Base-by-base conservation (phyloP, 2,113 vertebrate genomes). In the mouse (Mus musculus) region DNA sequence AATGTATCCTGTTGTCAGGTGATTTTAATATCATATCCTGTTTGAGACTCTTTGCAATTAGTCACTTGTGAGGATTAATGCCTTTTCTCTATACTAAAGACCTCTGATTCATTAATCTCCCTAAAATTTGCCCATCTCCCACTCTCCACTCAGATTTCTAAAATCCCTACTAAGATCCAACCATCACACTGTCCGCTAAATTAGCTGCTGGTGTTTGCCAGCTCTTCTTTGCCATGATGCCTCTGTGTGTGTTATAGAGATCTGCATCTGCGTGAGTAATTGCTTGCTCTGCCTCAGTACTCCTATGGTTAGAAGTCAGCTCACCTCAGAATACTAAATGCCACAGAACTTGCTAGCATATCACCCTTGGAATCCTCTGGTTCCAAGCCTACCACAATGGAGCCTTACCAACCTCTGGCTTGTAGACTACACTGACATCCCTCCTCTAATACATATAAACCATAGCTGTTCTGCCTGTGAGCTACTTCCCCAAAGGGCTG, bases 1-100 rank as follows among this genome's bases (percentile, higher is more conserved):
- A 7, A 36, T 30, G 2, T 71, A 33, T 67, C 42, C 14, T 52
- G 16, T 3, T 71, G 56, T 69, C 75, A 16, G 80, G 59, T 30
- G 67, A 49, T 67, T 85, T 69, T 73, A 73, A 39, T 73, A 88
- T 46, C 42, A 52, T 72, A 72, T 72, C 52, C 71, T 82, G 33
- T 73, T 77, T 75, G 87, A 89, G 71, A 91, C 85, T 89, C 95
- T 67, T 46, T 88, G 90, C 65, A 63, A 72, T 93, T 92, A 85
- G 26, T 63, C 13, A 16, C 42, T 61, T 63, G n/a, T 89, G 78
- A 95, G 69, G 80, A 92, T 81, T 61, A 78, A 19, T 54, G 49
- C 72, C 88, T 92, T 81, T 67, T 73, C 82, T 87, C 39, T 9
- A 7, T 12, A 49, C 90, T 63, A 54, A 39, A 39, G 73, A 67